Conservation (phyloP, 2,113 vertebrate species). For the Pelusios castaneus region DNA sequence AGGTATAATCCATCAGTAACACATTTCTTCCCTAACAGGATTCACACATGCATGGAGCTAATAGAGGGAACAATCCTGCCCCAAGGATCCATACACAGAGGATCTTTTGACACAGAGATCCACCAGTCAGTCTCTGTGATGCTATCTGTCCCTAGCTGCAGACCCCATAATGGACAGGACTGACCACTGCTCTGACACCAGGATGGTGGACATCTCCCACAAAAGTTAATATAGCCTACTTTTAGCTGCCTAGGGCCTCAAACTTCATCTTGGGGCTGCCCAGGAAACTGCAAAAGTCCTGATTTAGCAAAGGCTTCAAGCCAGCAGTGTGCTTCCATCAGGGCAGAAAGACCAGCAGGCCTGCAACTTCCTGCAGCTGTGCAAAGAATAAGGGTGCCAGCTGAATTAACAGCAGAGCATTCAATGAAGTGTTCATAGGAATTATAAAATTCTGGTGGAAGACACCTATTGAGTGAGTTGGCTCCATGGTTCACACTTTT, state of each 20-base stretch:
- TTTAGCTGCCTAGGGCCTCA: fast-evolving
- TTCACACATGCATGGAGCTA: no score
- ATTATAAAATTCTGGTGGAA: neutral
- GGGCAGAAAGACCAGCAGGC: no score
- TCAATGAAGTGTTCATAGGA: neutral
- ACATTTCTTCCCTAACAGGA: neutral
- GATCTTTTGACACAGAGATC: no score
- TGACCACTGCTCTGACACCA: neutral
- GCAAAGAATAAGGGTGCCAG: neutral
- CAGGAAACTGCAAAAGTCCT: neutral
- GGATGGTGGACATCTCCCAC: fast-evolving
- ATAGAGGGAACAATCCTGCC: no score
- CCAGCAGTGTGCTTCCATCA: neutral
- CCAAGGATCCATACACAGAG: no score
- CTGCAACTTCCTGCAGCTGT: neutral
- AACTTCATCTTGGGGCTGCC: neutral
- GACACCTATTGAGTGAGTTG: neutral
- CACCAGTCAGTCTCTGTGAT: no score
- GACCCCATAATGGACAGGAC: fast-evolving
- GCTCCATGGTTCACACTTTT: neutral
- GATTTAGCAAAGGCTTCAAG: neutral
- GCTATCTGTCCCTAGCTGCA: neutral
- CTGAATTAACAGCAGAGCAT: neutral
- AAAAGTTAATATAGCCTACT: no score
- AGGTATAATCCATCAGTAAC: fast-evolving